Evolutionary conservation across 2,113 vertebrate genomes (phyloP).

Genomic region (Pipa parva): DNA sequence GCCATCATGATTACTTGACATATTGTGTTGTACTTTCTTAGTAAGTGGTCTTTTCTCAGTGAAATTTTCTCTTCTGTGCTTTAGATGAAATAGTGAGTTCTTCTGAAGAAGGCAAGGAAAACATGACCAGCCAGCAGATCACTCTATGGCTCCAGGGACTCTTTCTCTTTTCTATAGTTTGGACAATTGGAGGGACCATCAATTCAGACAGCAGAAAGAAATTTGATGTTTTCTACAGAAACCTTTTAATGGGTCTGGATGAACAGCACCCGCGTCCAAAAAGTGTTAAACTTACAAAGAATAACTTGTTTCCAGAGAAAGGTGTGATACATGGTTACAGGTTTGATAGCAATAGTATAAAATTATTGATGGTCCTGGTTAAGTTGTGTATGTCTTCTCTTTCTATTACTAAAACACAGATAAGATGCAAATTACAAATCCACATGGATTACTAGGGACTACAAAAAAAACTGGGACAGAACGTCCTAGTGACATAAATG

Average conservation of each 20-base stretch:
- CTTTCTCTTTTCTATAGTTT: constrained; percentile 83
- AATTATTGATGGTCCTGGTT: no score
- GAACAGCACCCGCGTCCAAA: constrained; percentile 69
- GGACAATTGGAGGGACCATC: constrained; percentile 80
- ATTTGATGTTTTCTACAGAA: constrained; percentile 82
- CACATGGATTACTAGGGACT: no score
- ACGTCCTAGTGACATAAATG: no score
- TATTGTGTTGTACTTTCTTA: no score
- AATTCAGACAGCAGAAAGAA: constrained; percentile 76
- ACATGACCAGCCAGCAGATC: constrained; percentile 73
- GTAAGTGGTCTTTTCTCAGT: no score
- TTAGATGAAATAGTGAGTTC: constrained; percentile 73
- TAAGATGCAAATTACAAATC: no score
- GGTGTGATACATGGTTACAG: constrained; percentile 55
- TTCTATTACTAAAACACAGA: no score
- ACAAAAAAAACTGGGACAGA: no score
- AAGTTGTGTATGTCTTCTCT: no score
- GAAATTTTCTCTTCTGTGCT: constrained; percentile 41
- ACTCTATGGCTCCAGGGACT: constrained; percentile 80
- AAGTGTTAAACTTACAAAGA: constrained; percentile 77
- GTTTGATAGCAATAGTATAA: no score
- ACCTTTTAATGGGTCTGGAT: constrained; percentile 67
- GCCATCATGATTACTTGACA: no score
- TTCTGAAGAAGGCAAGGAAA: constrained; percentile 50
- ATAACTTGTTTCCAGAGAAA: constrained; percentile 77